A percentile compares a stretch with the other conserved stretches of the same genome.
phyloP scores from a whole-genome alignment of 2,113 vertebrate genomes.

The Macquaria australasica region DNA sequence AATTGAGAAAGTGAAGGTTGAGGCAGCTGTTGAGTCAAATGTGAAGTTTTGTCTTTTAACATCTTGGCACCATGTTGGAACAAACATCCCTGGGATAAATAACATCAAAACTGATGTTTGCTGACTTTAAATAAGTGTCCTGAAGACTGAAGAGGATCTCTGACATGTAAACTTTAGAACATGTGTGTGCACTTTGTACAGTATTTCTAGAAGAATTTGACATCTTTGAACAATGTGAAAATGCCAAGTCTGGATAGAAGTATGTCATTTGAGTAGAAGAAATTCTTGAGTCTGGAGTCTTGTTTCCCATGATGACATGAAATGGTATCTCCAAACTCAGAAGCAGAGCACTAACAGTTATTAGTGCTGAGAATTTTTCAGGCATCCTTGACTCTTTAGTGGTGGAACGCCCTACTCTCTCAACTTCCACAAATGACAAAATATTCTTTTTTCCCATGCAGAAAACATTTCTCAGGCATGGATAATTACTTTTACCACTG shows the following conservation, averaged over 20 bases:
- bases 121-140: background rate
- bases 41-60: background rate
- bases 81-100: background rate
- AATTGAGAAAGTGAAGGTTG: background rate
- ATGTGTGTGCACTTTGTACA: background rate
- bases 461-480: slow-evolving; percentile 14
- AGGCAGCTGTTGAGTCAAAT: background rate
- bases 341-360: slow-evolving; percentile 19
- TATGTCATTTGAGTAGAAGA: background rate
- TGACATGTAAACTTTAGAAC: background rate
- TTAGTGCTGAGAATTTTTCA: slow-evolving; percentile 39
- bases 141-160: background rate
- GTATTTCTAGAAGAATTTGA: background rate
- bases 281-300: background rate
- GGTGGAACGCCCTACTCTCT: slow-evolving; percentile 15
- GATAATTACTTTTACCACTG: slow-evolving; percentile 14
- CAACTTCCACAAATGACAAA: slow-evolving; percentile 52
- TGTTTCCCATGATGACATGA: slow-evolving; percentile 49
- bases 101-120: background rate
- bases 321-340: slow-evolving; percentile 3
- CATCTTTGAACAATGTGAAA: background rate
- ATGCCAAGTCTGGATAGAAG: slow-evolving; percentile 28
- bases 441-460: slow-evolving; percentile 53
- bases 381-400: slow-evolving; percentile 33
- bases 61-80: background rate